A percentile compares a stretch with the other conserved stretches of the same genome.
Conservation (phyloP, 23 tunicate genomes). For the Halocynthia roretzi region DNA sequence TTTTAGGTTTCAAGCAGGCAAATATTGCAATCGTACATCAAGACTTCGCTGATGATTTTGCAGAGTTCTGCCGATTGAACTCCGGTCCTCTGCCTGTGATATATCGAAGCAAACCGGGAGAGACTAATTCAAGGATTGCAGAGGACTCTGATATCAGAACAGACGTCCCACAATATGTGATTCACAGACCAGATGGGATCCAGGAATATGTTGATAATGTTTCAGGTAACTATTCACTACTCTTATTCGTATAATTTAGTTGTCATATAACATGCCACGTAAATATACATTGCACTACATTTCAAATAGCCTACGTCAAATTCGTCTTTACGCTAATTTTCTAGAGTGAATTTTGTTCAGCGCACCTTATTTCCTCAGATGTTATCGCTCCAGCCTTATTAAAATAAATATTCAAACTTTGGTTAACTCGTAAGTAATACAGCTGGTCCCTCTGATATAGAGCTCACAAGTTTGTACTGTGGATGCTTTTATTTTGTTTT, state of each 20-base stretch:
- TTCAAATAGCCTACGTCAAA: too few species aligned
- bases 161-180: slow-evolving; percentile 53
- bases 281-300: too few species aligned
- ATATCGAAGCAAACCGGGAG: slow-evolving; percentile 67
- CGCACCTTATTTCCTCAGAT: too few species aligned
- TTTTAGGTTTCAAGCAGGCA: slow-evolving; percentile 72
- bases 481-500: slow-evolving; percentile 14
- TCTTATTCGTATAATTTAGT: too few species aligned
- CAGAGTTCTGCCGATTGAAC: slow-evolving; percentile 44
- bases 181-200: slow-evolving; percentile 33
- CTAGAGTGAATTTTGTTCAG: too few species aligned
- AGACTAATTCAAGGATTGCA: slow-evolving; percentile 32
- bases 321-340: too few species aligned
- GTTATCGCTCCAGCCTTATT: too few species aligned
- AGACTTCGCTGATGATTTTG: slow-evolving; percentile 46
- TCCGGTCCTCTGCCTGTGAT: slow-evolving; percentile 66
- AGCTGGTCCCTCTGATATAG: too few species aligned
- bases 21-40: slow-evolving; percentile 61
- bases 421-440: too few species aligned
- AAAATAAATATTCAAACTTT: too few species aligned
- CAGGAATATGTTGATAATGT: slow-evolving; percentile 20
- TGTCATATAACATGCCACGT: too few species aligned
- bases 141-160: slow-evolving; percentile 58
- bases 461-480: neutral
- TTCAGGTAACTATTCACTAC: slow-evolving; percentile 12